Percentiles rank a stretch among this genome's conserved stretches.
Evolutionary conservation across 2,888 invertebrate genomes (phyloP).

Genomic region (Metellina segmentata): DNA sequence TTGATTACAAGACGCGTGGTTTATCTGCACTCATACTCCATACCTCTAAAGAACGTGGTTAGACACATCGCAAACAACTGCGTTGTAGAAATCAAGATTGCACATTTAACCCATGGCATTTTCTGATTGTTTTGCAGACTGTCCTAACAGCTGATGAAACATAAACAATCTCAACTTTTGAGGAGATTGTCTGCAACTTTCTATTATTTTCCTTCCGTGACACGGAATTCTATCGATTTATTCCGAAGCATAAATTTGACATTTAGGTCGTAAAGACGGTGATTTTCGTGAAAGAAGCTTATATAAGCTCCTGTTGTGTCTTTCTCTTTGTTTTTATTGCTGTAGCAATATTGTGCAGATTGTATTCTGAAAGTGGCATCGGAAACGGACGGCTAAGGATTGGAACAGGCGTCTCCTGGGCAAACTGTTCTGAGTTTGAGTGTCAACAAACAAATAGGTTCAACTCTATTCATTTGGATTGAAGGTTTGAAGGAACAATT

Average conservation of each 20-base stretch:
- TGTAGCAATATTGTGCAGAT: background rate
- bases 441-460: slow-evolving; percentile 17
- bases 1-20: too few relatives aligned
- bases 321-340: background rate
- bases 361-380: background rate
- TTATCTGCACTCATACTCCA: too few relatives aligned
- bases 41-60: too few relatives aligned
- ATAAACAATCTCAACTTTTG: slow-evolving; percentile 9
- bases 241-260: slow-evolving; percentile 14
- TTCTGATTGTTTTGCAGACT: slow-evolving; percentile 5
- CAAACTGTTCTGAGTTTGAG: background rate
- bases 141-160: slow-evolving; percentile 22
- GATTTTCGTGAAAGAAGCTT: slow-evolving; percentile 21
- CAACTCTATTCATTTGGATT: background rate
- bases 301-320: background rate
- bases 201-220: background rate
- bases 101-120: slow-evolving; percentile 23
- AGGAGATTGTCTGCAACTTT: background rate
- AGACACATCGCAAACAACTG: too few relatives aligned
- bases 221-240: slow-evolving; percentile 4
- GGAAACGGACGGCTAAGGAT: background rate
- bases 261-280: slow-evolving; percentile 20
- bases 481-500: background rate
- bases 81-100: background rate
- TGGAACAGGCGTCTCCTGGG: background rate